These are phyloP conservation scores for Plebejus anna DNA, from an alignment of 2,888 invertebrate species.

Conservation along the genomic window DNA sequence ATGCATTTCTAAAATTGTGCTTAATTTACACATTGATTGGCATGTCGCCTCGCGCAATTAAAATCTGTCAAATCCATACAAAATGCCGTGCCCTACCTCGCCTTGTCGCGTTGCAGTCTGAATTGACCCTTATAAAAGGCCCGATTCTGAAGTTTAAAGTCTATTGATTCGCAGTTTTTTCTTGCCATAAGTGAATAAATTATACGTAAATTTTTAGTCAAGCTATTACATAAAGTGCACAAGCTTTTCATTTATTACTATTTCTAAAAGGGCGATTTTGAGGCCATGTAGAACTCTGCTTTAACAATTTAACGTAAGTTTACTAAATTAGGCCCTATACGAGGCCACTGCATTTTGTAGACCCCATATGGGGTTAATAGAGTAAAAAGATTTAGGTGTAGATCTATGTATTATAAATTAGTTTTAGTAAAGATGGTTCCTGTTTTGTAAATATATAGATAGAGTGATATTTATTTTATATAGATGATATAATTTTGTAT, in stretches of 20 bases:
- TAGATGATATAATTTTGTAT: conserved; percentile 15
- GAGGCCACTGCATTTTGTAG: conserved; percentile 14
- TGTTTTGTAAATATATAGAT: conserved; percentile 28
- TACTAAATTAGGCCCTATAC: neutral
- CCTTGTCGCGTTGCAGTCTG: no score
- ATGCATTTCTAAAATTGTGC: no score
- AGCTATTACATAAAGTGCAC: neutral
- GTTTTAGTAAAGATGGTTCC: conserved; percentile 26
- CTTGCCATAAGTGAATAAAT: neutral
- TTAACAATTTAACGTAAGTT: neutral
- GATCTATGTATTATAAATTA: conserved; percentile 15
- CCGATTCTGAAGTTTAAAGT: neutral
- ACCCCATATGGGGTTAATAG: neutral
- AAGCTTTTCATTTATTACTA: neutral
- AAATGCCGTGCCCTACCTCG: no score
- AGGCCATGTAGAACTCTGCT: conserved; percentile 1
- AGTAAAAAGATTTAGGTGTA: neutral
- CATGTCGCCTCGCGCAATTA: no score
- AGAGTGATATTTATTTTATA: conserved; percentile 29
- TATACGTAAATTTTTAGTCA: conserved; percentile 1
- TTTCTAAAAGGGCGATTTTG: neutral
- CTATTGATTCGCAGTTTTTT: neutral
- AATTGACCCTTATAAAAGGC: no score
- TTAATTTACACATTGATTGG: no score
- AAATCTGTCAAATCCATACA: no score